phyloP scores from a whole-genome alignment of 2,797 vertebrate species.

The Epinephelus coioides region DNA sequence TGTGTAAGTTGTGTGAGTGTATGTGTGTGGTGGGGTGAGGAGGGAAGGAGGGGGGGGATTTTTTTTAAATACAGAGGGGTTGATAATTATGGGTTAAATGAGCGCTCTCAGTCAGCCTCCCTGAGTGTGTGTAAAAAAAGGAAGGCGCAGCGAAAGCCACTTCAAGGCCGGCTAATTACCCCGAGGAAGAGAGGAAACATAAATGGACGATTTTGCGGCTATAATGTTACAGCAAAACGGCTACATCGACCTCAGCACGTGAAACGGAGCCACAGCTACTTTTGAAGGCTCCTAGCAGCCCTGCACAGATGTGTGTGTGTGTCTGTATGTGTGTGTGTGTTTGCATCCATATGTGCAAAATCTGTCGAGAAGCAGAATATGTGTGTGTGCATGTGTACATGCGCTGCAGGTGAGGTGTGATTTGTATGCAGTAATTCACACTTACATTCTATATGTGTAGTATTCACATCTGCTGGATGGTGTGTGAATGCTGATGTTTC shows the following conservation, averaged over 20 bases:
- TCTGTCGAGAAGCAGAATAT: conserved; percentile 2
- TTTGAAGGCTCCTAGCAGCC: conserved; percentile 60
- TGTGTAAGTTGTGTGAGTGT: conserved; percentile 69
- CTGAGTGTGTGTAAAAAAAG: conserved; percentile 79
- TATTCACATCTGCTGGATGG: neutral
- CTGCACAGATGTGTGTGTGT: conserved; percentile 54
- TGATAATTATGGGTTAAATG: conserved; percentile 86
- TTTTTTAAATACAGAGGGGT: conserved; percentile 80
- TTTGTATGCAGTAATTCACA: conserved; percentile 26
- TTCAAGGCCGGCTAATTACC: conserved; percentile 85
- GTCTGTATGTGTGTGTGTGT: conserved; percentile 18
- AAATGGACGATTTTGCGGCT: conserved; percentile 80
- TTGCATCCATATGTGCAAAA: conserved; percentile 36
- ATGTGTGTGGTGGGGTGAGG: conserved; percentile 45
- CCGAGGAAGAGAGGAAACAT: conserved; percentile 84
- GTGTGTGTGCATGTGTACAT: neutral
- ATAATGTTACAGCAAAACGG: conserved; percentile 78
- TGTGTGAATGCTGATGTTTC: neutral
- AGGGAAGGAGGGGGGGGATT: conserved; percentile 19
- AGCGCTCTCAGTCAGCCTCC: conserved; percentile 81
- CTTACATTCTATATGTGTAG: neutral
- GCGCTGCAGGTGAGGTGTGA: conserved; percentile 10
- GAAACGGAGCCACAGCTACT: conserved; percentile 71
- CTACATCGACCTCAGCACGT: conserved; percentile 77
- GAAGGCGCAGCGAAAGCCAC: conserved; percentile 83